Evolutionary conservation across 2,888 invertebrate genomes (phyloP).

Genomic region (Troides helena): DNA sequence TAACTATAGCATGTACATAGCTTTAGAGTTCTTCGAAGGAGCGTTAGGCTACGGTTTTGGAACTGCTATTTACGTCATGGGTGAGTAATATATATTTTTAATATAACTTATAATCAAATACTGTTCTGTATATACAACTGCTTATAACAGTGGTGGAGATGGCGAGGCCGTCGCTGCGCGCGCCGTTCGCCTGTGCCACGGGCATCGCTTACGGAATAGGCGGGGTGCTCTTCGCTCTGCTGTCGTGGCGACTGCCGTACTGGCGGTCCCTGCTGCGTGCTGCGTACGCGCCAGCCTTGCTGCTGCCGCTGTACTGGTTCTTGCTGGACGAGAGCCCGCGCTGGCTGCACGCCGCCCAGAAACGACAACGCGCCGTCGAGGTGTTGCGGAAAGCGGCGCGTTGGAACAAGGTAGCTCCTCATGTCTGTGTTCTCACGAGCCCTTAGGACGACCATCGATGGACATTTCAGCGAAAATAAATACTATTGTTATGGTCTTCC

Average conservation of each 20-base stretch:
- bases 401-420: constrained; percentile 78
- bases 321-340: constrained; percentile 86
- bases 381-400: constrained; percentile 82
- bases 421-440: too few relatives aligned
- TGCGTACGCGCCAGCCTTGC: constrained; percentile 83
- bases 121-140: neutral
- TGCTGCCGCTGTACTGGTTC: constrained; percentile 84
- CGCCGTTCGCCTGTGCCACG: constrained; percentile 63
- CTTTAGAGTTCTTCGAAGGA: constrained; percentile 80
- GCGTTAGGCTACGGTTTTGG: constrained; percentile 79
- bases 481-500: too few relatives aligned
- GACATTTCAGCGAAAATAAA: too few relatives aligned
- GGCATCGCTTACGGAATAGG: constrained; percentile 76
- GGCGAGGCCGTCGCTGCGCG: constrained; percentile 63
- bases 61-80: constrained; percentile 74
- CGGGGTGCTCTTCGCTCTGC: constrained; percentile 71
- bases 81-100: constrained; percentile 40
- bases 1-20: constrained; percentile 77
- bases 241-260: constrained; percentile 73
- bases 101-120: too few relatives aligned
- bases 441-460: too few relatives aligned
- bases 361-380: constrained; percentile 76
- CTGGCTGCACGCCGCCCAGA: constrained; percentile 85
- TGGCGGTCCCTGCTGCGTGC: constrained; percentile 85
- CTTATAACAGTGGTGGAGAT: constrained; percentile 57